Evolutionary conservation across 2,113 vertebrate species (phyloP), one percentile per base, ranked within the genome.

Genomic region (Anhinga anhinga): DNA sequence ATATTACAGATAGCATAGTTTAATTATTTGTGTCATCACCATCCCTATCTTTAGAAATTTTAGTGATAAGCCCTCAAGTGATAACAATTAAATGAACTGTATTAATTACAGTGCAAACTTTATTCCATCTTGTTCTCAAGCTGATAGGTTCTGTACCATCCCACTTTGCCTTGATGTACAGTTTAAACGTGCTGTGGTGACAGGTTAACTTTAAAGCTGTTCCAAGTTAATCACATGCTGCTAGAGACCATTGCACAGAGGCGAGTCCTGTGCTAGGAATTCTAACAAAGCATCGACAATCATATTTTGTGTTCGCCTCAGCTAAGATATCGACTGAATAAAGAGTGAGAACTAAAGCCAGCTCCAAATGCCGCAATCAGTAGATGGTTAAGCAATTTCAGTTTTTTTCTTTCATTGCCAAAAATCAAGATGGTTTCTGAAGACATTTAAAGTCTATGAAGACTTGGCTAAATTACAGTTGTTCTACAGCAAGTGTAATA

Each of bases 161-260:
- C 91, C 91, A 65, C 83, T 87, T 53, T 85, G 88, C 77, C 70
- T 70, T 77, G 83, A 45, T 20, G 42, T 10, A 23, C 53, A 61
- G 38, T 87, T 87, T 52, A 11, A 78, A 40, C 36, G 53, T 87
- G 65, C 88, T 56, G 9, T 17, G 82, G 93, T 91, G 95, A 80
- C 92, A 94, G 88, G 74, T 76, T 66, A 80, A 42, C 74, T 63
- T 65, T 86, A 82, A 53, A 86, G 58, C 82, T 85, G 40, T 18
- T 93, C 70, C 4, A 6, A 97, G 86, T 91, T 94, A 81, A 93
- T 94, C 96, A 81, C 86, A 88, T 9, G 3, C 90, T 97, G 82
- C 88, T 69, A 32, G 82, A 94, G 52, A 65, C 72, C 86, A 26
- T 4, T 74, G 81, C 70, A 53, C 86, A 36, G 66, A 58, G 86